phyloP scores from a whole-genome alignment of 1,140 invertebrate genomes.

The Drosophila suzukii region DNA sequence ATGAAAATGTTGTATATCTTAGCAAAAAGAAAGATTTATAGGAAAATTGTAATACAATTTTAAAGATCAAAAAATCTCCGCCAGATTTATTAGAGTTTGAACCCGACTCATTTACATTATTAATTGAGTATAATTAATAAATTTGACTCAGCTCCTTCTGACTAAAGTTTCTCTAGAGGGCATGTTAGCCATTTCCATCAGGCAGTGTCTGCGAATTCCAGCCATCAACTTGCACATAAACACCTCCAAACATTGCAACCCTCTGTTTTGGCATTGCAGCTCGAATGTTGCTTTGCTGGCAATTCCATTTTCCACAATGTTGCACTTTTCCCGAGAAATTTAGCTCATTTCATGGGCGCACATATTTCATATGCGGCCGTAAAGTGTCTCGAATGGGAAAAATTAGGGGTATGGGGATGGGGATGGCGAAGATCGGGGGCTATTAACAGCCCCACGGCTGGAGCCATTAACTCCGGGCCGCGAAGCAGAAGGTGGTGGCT shows the following conservation, averaged over 20 bases:
- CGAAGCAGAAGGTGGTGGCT: constrained; percentile 2
- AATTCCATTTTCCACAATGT: constrained; percentile 79
- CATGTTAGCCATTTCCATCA: not conserved
- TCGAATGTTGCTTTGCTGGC: constrained; percentile 23
- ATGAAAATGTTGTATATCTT: too few species aligned
- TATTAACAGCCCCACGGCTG: constrained; percentile 58
- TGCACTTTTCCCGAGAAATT: constrained; percentile 80
- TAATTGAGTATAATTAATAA: not conserved
- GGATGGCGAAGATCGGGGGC: constrained; percentile 5
- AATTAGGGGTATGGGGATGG: not conserved
- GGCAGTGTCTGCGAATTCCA: not conserved
- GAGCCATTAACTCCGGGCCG: constrained; percentile 31
- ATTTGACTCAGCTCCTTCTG: not conserved
- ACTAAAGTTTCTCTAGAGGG: not conserved
- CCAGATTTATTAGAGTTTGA: not conserved
- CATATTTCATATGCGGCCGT: constrained; percentile 78
- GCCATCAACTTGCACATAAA: constrained; percentile 24
- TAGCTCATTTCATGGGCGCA: constrained; percentile 74
- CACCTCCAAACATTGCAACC: constrained; percentile 26
- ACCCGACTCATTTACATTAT: not conserved
- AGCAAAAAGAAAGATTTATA: not conserved
- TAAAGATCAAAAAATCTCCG: not conserved
- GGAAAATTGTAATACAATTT: not conserved
- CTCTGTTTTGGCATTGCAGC: not conserved
- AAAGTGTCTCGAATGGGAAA: constrained; percentile 47